Evolutionary conservation across 2,888 invertebrate species (phyloP).

Genomic region (Mactromeris polynyma): DNA sequence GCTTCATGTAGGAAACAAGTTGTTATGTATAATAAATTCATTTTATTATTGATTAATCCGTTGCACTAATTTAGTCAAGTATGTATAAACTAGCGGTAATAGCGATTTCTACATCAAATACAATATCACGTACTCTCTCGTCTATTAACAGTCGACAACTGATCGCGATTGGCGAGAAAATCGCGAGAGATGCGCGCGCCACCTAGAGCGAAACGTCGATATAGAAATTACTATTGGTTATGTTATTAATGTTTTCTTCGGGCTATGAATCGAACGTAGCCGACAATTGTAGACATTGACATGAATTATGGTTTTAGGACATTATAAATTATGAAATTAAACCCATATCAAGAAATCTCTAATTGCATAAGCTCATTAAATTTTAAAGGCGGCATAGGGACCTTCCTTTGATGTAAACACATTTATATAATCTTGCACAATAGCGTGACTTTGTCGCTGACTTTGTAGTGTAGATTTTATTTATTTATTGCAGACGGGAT

Average conservation of each 20-base stretch:
- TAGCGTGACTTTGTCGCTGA: neutral
- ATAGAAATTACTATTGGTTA: conserved; percentile 34
- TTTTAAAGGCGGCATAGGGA: conserved; percentile 15
- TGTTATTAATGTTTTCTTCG: conserved; percentile 40
- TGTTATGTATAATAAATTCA: conserved; percentile 32
- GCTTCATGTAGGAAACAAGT: conserved; percentile 35
- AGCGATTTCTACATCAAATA: conserved; percentile 2
- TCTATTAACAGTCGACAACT: conserved; percentile 13
- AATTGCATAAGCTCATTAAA: conserved; percentile 26
- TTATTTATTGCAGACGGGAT: conserved; percentile 16
- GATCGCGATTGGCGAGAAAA: conserved; percentile 34
- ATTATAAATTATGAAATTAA: conserved; percentile 43
- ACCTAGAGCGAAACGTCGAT: conserved; percentile 47
- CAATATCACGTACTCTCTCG: neutral
- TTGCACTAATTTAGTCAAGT: neutral
- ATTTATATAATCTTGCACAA: neutral
- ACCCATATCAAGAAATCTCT: conserved; percentile 48
- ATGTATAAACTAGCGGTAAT: conserved; percentile 4
- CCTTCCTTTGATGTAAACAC: neutral
- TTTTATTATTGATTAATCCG: conserved; percentile 20
- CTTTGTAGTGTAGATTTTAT: neutral
- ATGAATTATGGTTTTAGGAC: conserved; percentile 12
- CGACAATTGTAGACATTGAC: conserved; percentile 29
- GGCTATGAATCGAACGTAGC: conserved; percentile 35
- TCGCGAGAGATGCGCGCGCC: conserved; percentile 55